Conservation (phyloP, 2,113 vertebrate genomes). For the Haliaeetus leucogaster region DNA sequence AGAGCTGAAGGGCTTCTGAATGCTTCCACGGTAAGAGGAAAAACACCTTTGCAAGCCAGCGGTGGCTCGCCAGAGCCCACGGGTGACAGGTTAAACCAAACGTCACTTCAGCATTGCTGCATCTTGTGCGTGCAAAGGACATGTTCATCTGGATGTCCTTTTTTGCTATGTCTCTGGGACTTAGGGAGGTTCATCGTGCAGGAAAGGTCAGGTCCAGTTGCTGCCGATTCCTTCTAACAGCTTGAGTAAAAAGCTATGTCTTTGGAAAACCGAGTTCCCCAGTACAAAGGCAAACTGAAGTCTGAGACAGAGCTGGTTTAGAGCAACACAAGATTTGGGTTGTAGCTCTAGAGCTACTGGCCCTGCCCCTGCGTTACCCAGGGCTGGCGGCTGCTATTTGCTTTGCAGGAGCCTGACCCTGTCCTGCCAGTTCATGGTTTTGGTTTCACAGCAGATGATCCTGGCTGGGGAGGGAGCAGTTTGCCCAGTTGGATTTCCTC, state of each 20-base stretch:
- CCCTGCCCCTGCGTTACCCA: neutral
- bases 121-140: neutral
- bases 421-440: neutral
- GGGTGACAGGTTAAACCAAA: neutral
- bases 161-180: rapidly evolving
- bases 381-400: neutral
- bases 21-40: neutral
- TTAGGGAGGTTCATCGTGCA: rapidly evolving
- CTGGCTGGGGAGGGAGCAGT: neutral
- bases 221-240: neutral
- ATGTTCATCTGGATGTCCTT: rapidly evolving
- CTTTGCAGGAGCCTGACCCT: neutral
- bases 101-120: neutral
- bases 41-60: neutral
- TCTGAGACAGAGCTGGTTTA: neutral
- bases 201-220: neutral
- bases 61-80: neutral
- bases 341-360: neutral
- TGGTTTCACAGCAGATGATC: neutral
- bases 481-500: neutral
- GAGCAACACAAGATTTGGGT: no score
- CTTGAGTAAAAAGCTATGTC: rapidly evolving
- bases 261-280: neutral
- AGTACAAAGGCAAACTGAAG: neutral
- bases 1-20: neutral